Percentiles rank a stretch among this genome's conserved stretches.
Evolutionary conservation across 2,888 invertebrate species (phyloP).

Genomic region (Parapristionchus giblindavisi): DNA sequence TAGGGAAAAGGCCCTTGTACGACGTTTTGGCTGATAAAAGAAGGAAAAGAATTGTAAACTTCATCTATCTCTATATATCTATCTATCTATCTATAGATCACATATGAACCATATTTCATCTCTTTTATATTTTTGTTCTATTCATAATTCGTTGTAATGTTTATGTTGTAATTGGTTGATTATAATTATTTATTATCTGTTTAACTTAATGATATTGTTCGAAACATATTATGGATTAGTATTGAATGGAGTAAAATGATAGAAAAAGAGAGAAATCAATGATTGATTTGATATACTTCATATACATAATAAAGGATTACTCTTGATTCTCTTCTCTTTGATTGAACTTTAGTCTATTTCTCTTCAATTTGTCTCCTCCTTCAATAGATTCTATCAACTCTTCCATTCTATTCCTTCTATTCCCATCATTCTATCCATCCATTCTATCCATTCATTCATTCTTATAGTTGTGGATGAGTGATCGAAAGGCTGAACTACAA

Average conservation of each 20-base stretch:
- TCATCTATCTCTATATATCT: no score
- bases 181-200: no score
- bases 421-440: neutral
- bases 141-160: no score
- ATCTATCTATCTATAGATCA: no score
- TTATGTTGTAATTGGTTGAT: no score
- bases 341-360: slow-evolving; percentile 34
- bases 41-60: slow-evolving; percentile 30
- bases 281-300: no score
- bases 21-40: slow-evolving; percentile 51
- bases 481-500: slow-evolving; percentile 2
- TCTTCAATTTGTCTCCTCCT: slow-evolving; percentile 4
- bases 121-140: no score
- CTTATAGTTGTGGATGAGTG: neutral
- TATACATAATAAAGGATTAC: neutral
- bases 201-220: no score
- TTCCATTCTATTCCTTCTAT: neutral
- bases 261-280: no score
- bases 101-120: no score
- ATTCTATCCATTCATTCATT: neutral
- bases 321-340: neutral
- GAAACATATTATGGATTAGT: no score
- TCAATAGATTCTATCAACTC: neutral
- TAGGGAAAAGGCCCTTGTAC: slow-evolving; percentile 51
- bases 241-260: no score